Conservation (phyloP, 1,140 invertebrate genomes). For the Diabrotica virgifera region DNA sequence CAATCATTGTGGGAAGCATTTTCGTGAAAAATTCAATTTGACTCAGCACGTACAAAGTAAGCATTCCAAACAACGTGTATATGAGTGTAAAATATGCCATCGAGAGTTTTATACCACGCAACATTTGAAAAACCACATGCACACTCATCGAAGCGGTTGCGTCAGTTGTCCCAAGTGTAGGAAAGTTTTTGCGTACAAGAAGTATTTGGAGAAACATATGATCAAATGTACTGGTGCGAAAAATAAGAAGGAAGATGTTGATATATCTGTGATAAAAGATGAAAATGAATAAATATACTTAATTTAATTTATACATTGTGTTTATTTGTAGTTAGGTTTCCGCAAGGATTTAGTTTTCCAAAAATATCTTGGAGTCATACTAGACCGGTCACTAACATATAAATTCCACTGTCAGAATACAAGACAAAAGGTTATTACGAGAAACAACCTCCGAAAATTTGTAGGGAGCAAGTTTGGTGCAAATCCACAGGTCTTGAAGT, state of each 20-base stretch:
- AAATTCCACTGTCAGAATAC: no score
- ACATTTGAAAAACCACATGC: constrained; percentile 28
- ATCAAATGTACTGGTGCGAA: constrained; percentile 19
- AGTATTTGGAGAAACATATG: constrained; percentile 25
- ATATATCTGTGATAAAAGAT: neutral
- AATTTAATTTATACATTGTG: no score
- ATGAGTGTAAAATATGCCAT: constrained; percentile 27
- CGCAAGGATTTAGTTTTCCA: no score
- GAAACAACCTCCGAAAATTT: no score
- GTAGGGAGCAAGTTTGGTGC: no score
- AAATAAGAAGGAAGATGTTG: neutral
- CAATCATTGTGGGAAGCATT: constrained; percentile 38
- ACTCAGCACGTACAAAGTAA: constrained; percentile 32
- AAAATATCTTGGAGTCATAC: no score
- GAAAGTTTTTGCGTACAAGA: constrained; percentile 27
- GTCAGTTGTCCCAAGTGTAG: constrained; percentile 24
- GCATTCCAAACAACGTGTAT: constrained; percentile 24
- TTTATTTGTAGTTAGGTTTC: no score
- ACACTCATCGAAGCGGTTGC: constrained; percentile 24
- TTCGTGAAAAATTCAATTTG: constrained; percentile 35
- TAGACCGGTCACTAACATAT: no score
- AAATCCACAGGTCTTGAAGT: no score
- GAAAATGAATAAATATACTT: no score
- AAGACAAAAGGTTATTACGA: no score
- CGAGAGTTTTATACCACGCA: constrained; percentile 25